Base-by-base conservation (phyloP, 2,113 vertebrate species). In the Corvus moneduloides region DNA sequence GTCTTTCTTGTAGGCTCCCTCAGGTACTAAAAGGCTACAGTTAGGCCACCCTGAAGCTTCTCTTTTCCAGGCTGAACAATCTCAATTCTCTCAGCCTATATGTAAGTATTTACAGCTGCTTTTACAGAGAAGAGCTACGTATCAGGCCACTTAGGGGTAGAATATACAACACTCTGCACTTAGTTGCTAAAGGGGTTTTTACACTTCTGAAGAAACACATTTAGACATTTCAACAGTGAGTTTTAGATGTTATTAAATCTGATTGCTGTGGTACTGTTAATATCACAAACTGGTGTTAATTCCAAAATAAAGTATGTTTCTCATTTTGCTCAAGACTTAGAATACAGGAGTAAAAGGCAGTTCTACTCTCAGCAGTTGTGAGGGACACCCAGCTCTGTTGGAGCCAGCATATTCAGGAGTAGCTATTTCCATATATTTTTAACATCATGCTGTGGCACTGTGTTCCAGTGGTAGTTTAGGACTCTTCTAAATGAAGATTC, bases 31-130 rank as follows among this genome's bases (percentile, higher is more conserved):
- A 71, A 37, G 22, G 17, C 11, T 9, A 4, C 33, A 39, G 2
- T 54, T 22, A 16, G 66, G 33, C 16, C 37, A n/a, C 28, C 46
- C 7, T 14, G 13, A 15, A 52, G 15, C 52, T 52, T 44, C 37
- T 33, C 12, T 44, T 44, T 43, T 37, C 18, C 52, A 44, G 27
- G 27, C 37, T 74, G 37, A 44, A 5, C 37, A 66, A 24, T 89
- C 19, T 19, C 44, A 16, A 0, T 44, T 44, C 22, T 52, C 21
- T 32, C 14, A 37, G 44, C 7, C 51, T 23, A 0, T 19, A 1
- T 66, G 6, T 7, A 10, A 52, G 2, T 23, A 22, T 19, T 43
- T 13, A 13, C 2, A 48, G 13, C n/a, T 62, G 56, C 39, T 59
- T 55, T 58, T 44, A 46, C 66, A 33, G 46, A 61, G 9, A 16